Base-by-base conservation (phyloP, 2,888 invertebrate genomes). In the Drosophila siamana region DNA sequence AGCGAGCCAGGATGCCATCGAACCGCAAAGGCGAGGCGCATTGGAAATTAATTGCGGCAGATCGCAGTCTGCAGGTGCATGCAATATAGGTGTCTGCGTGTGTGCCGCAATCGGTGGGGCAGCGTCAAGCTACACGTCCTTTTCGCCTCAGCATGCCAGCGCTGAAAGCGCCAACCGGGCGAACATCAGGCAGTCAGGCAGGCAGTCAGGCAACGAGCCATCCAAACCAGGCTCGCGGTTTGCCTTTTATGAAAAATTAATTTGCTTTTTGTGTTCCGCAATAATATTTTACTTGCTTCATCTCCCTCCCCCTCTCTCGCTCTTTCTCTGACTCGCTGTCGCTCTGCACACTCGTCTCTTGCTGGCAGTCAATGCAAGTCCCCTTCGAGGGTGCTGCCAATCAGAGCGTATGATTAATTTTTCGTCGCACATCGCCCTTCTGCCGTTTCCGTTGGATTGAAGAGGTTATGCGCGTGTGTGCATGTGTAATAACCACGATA, bases 381-480 rank as follows among this genome's bases (percentile, higher is more conserved):
- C 73, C 69, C 76, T 75, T 75, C 38, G 56, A 74, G 67, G 66
- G 75, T 71, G 82, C 82, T 74, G 87, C 71, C 87, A 85, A 87
- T 87, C 84, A 79, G 85, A 82, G 89, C 89, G 89, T 85, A 86
- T 88, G 87, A 85, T 85, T 85, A 86, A 85, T 85, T 88, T 85
- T 85, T 88, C 79, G 87, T 81, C 79, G 57, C 73, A 62, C 44
- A 43, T 30, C 51, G 8, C 40, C 3, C 47, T 13, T 36, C 9
- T 38, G n/a, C 33, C 33, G n/a, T 33, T 33, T 11, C 30, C 30
- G 33, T n/a, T 38, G 30, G 26, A 40, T 63, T 38, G 70, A 50
- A 63, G 72, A 57, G 43, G 59, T 38, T 30, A 9, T n/a, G n/a
- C 41, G 33, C 9, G 48, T 36, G 28, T 51, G 47, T 55, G 38